Evolutionary conservation across 2,797 vertebrate species (phyloP), one percentile per base, ranked within the genome.

Genomic region (Taeniopygia guttata): DNA sequence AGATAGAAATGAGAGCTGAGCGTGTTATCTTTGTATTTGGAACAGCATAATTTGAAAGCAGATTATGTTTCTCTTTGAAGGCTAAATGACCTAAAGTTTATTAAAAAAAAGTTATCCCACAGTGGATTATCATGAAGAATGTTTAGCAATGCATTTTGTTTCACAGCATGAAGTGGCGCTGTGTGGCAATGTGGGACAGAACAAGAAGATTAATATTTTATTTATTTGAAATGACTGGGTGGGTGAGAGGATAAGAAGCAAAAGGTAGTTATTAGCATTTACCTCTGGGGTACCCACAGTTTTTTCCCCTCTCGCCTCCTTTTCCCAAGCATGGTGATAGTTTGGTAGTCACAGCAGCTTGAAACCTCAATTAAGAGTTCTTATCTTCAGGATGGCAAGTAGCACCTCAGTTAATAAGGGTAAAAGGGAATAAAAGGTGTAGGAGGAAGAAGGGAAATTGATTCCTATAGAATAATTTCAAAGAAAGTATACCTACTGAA

Each of bases 51-150:
- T 93, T 93, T 91, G 89, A 94, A 96, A 96, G 91, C 70, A 95
- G 94, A 94, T 96, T 94, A 90, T 94, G 80, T 90, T 96, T 96
- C 87, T 88, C 82, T 96, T 95, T 94, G 94, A 91, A 95, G 83
- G 83, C 60, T 88, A 94, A 91, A 88, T 90, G 93, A 94, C 91
- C 91, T 94, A 55, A 91, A 95, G 91, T 96, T 83, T 90, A 90
- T 94, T 93, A 40, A 83, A 81, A 90, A 90, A 88, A 88, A 93
- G 89, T 94, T 91, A 88, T 86, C 70, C 77, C 56, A 29, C 52
- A 84, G 67, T 83, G 91, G 77, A 90, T 96, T 96, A 93, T 91
- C 30, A 60, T 87, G 56, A 90, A 77, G 75, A 94, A 77, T 92
- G 91, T 87, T 95, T 84, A 84, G 77, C 1, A 4, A 29, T 59